Evolutionary conservation across 2,888 invertebrate genomes (phyloP).

Genomic region (Mimachlamys varia): DNA sequence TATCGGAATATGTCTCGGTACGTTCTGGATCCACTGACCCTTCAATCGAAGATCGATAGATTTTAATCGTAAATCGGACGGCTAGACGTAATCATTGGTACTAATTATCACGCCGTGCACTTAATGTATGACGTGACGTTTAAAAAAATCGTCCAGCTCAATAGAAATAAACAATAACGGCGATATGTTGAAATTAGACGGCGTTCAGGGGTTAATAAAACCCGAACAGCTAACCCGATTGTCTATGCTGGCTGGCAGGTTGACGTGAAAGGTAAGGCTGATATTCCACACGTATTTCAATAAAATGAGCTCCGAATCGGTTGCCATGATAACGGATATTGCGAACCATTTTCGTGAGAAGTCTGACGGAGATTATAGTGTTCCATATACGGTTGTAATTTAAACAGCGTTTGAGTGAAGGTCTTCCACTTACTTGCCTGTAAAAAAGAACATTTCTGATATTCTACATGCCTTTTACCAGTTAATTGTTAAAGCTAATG

Average conservation of each 20-base stretch:
- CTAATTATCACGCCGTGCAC: not conserved
- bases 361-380: not conserved
- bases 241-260: not conserved
- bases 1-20: not conserved
- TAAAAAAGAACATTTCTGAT: not conserved
- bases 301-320: not conserved
- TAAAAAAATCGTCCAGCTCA: not conserved
- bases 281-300: not conserved
- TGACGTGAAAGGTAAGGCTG: not conserved
- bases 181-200: slow-evolving; percentile 1
- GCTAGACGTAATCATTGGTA: not conserved
- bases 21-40: not conserved
- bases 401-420: not conserved
- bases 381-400: not conserved
- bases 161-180: not conserved
- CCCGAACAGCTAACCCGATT: not conserved
- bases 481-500: not conserved
- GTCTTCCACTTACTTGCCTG: not conserved
- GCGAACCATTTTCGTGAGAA: not conserved
- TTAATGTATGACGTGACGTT: not conserved
- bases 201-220: not conserved
- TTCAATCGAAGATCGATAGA: slow-evolving; percentile 20
- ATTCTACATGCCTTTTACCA: not conserved
- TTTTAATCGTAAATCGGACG: slow-evolving; percentile 22
- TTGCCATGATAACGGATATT: slow-evolving; percentile 4